Evolutionary conservation across 2,113 vertebrate genomes (phyloP), one percentile per base, ranked within the genome.

Genomic region (Brachionichthys hirsutus): DNA sequence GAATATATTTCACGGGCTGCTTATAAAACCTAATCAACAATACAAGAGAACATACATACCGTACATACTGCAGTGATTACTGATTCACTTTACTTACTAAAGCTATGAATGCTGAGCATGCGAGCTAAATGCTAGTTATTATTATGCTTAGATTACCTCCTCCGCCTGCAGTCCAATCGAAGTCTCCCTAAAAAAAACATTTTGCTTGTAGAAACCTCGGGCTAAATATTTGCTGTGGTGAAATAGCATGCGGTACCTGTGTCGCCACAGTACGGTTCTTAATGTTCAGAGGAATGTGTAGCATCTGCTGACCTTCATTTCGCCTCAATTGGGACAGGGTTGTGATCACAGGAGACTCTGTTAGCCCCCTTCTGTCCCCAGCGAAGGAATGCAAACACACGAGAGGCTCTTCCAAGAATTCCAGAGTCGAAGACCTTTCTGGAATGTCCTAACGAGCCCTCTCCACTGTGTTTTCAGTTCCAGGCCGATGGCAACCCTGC

Each of bases 401-500:
- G 8, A 78, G 66, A 22, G 35, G 62, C 80, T 61, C 81, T 85
- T 85, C 87, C 85, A 87, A 89, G 84, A 88, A 89, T 87, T 73
- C 77, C 68, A 38, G 66, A 78, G 77, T 86, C 77, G 81, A 89
- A 81, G 85, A 88, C 75, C 68, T 87, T 87, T 87, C 83, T 85
- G 87, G 88, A 90, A 90, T 89, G 87, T 83, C 80, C 84, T 84
- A 85, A 88, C 78, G 63, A 87, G 85, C 73, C 62, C 77, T 50
- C 76, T 69, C 71, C 12, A 62, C 73, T 74, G 69, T 87, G 87
- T 88, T 90, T 88, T 88, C 85, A 85, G 84, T 88, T 82, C 75
- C 83, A 85, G 80, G 45, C 83, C 54, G 36, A 83, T 69, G 83
- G 84, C 75, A 85, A 88, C 74, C 87, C 87, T 87, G 76, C 84